phyloP scores from a whole-genome alignment of 2,113 vertebrate species.

The Lipophrys pholis region DNA sequence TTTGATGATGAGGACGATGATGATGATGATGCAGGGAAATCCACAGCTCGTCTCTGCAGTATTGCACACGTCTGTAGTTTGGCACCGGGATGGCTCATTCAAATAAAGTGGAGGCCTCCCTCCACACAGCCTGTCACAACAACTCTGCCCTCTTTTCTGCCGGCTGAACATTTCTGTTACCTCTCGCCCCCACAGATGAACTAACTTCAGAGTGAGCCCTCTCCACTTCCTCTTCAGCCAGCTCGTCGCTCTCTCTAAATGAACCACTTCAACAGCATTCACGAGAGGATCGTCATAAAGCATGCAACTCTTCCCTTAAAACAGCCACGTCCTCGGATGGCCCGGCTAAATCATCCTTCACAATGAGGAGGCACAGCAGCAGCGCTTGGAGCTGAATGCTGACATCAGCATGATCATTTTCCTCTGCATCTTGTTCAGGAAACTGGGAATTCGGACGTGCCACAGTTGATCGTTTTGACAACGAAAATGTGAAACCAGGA shows the following conservation, averaged over 20 bases:
- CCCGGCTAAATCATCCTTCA: neutral
- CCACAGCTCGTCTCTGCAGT: neutral
- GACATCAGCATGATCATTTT: neutral
- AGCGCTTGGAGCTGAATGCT: neutral
- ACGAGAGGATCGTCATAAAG: neutral
- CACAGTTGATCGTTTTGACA: too few species aligned
- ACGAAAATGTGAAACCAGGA: too few species aligned
- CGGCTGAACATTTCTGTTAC: constrained; percentile 14
- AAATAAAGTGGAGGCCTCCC: constrained; percentile 19
- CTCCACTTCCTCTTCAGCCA: neutral
- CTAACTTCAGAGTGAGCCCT: constrained; percentile 25
- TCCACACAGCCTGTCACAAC: constrained; percentile 22
- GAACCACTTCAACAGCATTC: constrained; percentile 9
- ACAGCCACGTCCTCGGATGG: neutral
- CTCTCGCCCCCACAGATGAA: constrained; percentile 13
- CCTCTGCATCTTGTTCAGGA: neutral
- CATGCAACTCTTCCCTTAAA: neutral
- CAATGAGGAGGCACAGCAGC: neutral
- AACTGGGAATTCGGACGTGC: too few species aligned
- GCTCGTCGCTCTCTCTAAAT: constrained; percentile 8
- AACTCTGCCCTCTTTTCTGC: constrained; percentile 16
- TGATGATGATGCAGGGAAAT: neutral
- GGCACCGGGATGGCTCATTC: neutral
- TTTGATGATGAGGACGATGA: neutral
- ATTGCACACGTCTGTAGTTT: neutral